Percentiles rank a stretch among this genome's conserved stretches.
Evolutionary conservation across 2,797 vertebrate genomes (phyloP).

Genomic region (Nyctibius grandis): DNA sequence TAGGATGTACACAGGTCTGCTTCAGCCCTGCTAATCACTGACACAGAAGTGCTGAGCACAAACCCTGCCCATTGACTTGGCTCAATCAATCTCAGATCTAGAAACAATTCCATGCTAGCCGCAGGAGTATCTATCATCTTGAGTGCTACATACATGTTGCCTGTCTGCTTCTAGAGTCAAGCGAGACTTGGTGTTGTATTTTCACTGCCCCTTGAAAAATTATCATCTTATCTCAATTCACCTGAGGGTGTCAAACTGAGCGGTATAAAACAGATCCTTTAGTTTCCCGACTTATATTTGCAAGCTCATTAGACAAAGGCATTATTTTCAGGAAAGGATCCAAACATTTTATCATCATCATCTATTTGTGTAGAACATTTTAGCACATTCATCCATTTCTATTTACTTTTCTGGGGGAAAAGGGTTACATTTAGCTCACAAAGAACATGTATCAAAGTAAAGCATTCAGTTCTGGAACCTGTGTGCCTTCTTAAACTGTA

Average conservation of each 20-base stretch:
- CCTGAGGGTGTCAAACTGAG: not conserved
- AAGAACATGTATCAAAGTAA: not conserved
- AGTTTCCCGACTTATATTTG: not conserved
- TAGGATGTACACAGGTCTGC: not conserved
- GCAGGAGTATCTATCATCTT: not conserved
- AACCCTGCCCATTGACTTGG: not conserved
- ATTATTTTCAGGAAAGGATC: not conserved
- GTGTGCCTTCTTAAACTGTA: not conserved
- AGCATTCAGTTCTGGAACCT: not conserved
- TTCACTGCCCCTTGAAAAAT: not conserved
- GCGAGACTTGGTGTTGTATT: not conserved
- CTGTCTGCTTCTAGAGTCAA: not conserved
- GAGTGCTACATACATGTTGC: not conserved
- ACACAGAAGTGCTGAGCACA: not conserved
- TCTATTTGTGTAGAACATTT: not conserved
- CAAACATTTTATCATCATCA: not conserved
- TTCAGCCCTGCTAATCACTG: not conserved
- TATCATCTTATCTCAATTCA: not conserved
- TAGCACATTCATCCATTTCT: not conserved
- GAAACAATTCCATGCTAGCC: rapidly evolving
- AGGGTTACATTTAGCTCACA: not conserved
- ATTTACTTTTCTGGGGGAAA: not conserved
- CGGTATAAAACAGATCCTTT: not conserved
- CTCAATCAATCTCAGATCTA: not conserved
- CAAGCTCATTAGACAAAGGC: not conserved